phyloP scores from a whole-genome alignment of 2,888 invertebrate genomes.

The Magallana nippona region DNA sequence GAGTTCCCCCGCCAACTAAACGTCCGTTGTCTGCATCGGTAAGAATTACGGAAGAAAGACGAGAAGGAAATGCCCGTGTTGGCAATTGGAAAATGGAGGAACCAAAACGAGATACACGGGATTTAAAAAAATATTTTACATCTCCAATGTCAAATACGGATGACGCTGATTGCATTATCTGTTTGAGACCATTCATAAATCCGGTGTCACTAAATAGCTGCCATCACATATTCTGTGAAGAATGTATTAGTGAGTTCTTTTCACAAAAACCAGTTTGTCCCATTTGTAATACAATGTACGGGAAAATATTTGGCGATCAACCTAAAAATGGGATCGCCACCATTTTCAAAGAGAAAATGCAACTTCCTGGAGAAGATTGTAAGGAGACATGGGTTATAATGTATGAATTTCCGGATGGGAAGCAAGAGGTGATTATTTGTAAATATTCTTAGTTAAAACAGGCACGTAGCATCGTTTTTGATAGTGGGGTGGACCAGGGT shows the following conservation, averaged over 20 bases:
- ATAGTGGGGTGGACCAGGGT: too few species aligned
- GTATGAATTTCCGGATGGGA: conserved; percentile 58
- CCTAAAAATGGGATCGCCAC: conserved; percentile 69
- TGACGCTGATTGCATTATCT: conserved; percentile 59
- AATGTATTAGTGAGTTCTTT: conserved; percentile 68
- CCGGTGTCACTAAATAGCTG: conserved; percentile 62
- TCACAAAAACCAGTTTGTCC: conserved; percentile 69
- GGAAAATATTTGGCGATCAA: conserved; percentile 68
- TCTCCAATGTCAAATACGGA: background rate
- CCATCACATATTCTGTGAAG: conserved; percentile 69
- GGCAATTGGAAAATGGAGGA: background rate
- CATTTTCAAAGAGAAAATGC: conserved; percentile 40
- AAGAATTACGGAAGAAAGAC: background rate
- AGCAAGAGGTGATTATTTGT: conserved; percentile 55
- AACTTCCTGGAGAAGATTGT: conserved; percentile 57
- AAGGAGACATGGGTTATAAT: conserved; percentile 55
- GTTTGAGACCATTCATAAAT: conserved; percentile 55
- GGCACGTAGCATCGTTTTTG: too few species aligned
- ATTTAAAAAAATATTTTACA: background rate
- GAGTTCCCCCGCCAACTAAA: background rate
- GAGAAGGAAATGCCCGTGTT: background rate
- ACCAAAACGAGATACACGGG: background rate
- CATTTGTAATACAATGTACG: conserved; percentile 69
- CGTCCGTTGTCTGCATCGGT: background rate
- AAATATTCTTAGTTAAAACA: background rate